A percentile compares a stretch with the other conserved stretches of the same genome.
Evolutionary conservation across 1,140 invertebrate species (phyloP).

Genomic region (Sycophaga agraensis): DNA sequence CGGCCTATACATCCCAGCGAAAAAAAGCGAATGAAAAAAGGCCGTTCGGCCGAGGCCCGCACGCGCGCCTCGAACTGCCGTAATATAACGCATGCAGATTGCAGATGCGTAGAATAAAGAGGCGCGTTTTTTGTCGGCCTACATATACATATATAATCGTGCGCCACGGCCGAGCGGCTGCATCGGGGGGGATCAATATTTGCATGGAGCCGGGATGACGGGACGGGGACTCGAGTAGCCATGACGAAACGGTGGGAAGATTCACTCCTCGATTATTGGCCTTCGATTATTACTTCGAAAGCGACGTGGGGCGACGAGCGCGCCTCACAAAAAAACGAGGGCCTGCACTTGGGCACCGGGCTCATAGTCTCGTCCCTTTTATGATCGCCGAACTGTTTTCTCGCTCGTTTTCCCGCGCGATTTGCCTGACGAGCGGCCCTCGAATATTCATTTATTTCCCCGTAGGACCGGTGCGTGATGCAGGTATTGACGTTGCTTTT

Average conservation of each 20-base stretch:
- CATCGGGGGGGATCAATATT: slow-evolving; percentile 45
- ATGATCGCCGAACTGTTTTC: slow-evolving; percentile 2
- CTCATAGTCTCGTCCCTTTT: not conserved
- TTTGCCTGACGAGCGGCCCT: slow-evolving; percentile 3
- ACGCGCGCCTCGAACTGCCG: too few species aligned
- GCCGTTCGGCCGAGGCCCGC: too few species aligned
- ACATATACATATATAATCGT: not conserved
- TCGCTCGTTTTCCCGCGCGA: not conserved
- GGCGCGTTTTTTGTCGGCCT: slow-evolving; percentile 9
- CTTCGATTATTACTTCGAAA: slow-evolving; percentile 40
- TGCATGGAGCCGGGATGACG: slow-evolving; percentile 44
- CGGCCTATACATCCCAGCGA: not conserved
- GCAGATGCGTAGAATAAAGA: slow-evolving; percentile 39
- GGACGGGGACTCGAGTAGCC: slow-evolving; percentile 37
- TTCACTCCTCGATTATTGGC: slow-evolving; percentile 27
- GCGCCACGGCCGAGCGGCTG: not conserved
- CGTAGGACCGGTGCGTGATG: too few species aligned
- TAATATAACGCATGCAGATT: slow-evolving; percentile 36
- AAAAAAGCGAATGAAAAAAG: slow-evolving; percentile 31
- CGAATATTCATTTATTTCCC: slow-evolving; percentile 17
- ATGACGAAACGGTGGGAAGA: slow-evolving; percentile 46
- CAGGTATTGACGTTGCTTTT: too few species aligned
- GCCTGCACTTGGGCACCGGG: too few species aligned
- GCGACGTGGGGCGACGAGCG: slow-evolving; percentile 1
- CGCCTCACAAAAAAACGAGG: slow-evolving; percentile 7